Base-by-base conservation (phyloP, 2,888 invertebrate species). In the Tipula vernalis region DNA sequence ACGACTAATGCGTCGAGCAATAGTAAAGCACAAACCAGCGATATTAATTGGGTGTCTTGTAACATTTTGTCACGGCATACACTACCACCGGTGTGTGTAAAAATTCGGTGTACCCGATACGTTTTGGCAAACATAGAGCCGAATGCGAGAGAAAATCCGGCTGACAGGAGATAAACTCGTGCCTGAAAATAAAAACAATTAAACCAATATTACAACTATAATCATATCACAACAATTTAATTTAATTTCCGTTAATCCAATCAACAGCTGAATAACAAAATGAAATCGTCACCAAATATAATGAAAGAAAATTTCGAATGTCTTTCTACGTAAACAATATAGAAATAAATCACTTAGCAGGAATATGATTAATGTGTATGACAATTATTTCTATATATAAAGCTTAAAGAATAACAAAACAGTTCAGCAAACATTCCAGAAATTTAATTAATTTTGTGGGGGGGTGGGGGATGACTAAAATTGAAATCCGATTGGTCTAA, bases 91-190 rank as follows among this genome's bases (percentile, higher is more conserved):
- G 96, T 95, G 89, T 96, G 94, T 87, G 97, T 96, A 91, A 98
- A 98, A 91, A 98, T 97, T 89, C 97, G 94, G 92, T 98, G 97
- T 13, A 98, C 97, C 86, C 98, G 92, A 91, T 98, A 98, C 0
- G 98, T 98, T 92, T 98, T 98, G 3, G 97, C 97, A 90, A 98
- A 98, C 96, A 98, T 98, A 28, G 98, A 97, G 47, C 98, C 98
- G 90, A 98, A 98, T 0, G 98, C 96, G 89, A 98, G 91, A 0
- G 98, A 97, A 91, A 98, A 98, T 41, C 98, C 98, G 85, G 97
- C 96, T 2, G 97, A 97, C 86, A 98, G 93, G 86, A 98, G 93
- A 92, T 97, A 98, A 18, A 97, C 97, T 89, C 97, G 94, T 86
- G 95, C 95, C 98, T 98, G 51, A 4, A 57, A 87, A 86, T 86